Evolutionary conservation across 2,888 invertebrate genomes (phyloP).

Genomic region (Halictus ligatus): DNA sequence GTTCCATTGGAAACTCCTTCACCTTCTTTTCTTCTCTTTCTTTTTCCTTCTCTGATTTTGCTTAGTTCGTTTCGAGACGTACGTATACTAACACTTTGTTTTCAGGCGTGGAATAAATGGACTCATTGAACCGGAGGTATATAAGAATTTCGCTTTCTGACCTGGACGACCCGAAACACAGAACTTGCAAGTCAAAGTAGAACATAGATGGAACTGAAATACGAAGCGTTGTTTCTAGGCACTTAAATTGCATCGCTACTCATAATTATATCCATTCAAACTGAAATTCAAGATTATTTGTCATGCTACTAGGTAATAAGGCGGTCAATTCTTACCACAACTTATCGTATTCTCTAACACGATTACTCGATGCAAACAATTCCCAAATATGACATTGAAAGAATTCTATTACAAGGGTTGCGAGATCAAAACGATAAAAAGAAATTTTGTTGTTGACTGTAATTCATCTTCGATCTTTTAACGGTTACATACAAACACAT

Average conservation of each 20-base stretch:
- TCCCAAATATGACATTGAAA: slow-evolving; percentile 60
- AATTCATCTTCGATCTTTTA: slow-evolving; percentile 23
- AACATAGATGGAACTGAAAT: slow-evolving; percentile 73
- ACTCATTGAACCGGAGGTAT: slow-evolving; percentile 78
- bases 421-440: slow-evolving; percentile 17
- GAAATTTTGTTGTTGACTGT: slow-evolving; percentile 17
- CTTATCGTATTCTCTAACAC: slow-evolving; percentile 82
- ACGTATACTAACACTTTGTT: slow-evolving; percentile 65
- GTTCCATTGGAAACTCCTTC: neutral
- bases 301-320: slow-evolving; percentile 81
- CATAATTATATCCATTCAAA: slow-evolving; percentile 73
- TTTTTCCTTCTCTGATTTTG: neutral
- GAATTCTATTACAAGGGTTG: neutral
- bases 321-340: slow-evolving; percentile 81
- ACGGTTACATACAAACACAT: slow-evolving; percentile 10
- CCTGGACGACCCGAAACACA: slow-evolving; percentile 67
- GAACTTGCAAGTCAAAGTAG: slow-evolving; percentile 73
- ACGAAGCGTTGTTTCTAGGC: slow-evolving; percentile 74
- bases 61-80: neutral
- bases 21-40: too few relatives aligned
- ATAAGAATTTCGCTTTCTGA: slow-evolving; percentile 62
- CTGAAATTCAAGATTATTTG: slow-evolving; percentile 80
- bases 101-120: slow-evolving; percentile 87
- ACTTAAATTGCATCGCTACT: slow-evolving; percentile 74
- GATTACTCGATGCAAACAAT: slow-evolving; percentile 80